These are phyloP conservation scores for Sinodicranocentrus sp. DNA, from an alignment of 2,888 invertebrate species.

Conservation along the genomic window DNA sequence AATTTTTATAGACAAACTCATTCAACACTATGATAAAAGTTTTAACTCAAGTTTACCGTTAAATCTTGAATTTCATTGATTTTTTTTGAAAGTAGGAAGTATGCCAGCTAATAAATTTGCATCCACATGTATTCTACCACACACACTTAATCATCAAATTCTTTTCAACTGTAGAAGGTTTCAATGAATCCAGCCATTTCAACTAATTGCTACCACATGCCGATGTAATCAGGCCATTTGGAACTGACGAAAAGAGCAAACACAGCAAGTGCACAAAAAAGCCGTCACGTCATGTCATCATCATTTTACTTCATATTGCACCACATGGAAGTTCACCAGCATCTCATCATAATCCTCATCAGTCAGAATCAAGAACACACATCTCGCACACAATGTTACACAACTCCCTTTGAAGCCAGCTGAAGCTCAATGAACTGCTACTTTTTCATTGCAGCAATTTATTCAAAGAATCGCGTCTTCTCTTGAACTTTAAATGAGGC, in stretches of 20 bases:
- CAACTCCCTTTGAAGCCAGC: no score
- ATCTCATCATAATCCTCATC: neutral
- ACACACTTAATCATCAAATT: no score
- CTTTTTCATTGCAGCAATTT: constrained; percentile 31
- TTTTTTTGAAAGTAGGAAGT: no score
- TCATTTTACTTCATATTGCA: constrained; percentile 25
- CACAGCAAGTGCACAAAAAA: constrained; percentile 13
- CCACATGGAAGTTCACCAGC: neutral
- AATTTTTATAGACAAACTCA: no score
- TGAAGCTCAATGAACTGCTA: constrained; percentile 16
- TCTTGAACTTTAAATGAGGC: neutral
- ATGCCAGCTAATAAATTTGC: no score
- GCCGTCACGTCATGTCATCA: constrained; percentile 36
- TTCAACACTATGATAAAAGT: no score
- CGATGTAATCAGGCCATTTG: constrained; percentile 16
- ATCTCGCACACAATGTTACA: no score
- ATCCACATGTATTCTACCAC: no score
- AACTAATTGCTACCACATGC: constrained; percentile 7
- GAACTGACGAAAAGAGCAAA: neutral
- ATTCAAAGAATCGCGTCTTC: constrained; percentile 22
- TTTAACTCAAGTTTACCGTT: no score
- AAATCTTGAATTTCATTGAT: no score
- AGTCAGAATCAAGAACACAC: constrained; percentile 37
- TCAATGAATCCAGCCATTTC: neutral
- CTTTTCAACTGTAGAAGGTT: no score